These are phyloP conservation scores for Apoda limacodes DNA, from an alignment of 2,888 invertebrate genomes.

Conservation along the genomic window DNA sequence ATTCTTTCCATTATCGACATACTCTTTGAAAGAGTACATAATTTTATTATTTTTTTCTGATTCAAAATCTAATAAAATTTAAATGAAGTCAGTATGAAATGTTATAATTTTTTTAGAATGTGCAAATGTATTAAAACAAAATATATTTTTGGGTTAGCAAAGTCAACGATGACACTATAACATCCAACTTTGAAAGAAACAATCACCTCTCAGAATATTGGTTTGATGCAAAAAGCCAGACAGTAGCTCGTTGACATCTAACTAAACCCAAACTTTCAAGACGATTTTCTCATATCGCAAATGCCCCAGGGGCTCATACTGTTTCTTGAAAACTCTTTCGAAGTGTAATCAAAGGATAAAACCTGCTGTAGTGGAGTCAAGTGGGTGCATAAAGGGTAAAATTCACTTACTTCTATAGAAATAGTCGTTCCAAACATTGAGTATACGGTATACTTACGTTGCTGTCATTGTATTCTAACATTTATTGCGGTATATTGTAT, in stretches of 20 bases:
- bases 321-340: slow-evolving; percentile 31
- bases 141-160: no score
- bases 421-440: slow-evolving; percentile 53
- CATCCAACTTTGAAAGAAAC: no score
- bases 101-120: no score
- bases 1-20: no score
- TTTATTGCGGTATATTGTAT: slow-evolving; percentile 1
- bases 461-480: slow-evolving; percentile 21
- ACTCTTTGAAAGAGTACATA: no score
- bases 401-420: slow-evolving; percentile 59
- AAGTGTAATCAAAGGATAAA: slow-evolving; percentile 57
- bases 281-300: slow-evolving; percentile 38
- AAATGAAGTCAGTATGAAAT: no score
- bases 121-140: no score
- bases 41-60: no score
- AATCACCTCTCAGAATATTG: no score
- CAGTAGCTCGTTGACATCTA: slow-evolving; percentile 11
- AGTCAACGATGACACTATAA: no score
- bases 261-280: slow-evolving; percentile 34
- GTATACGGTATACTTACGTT: slow-evolving; percentile 24
- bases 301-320: slow-evolving; percentile 30
- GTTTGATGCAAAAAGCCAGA: not conserved
- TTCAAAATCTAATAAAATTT: no score
- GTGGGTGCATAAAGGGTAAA: slow-evolving; percentile 54
- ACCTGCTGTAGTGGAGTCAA: slow-evolving; percentile 47